Evolutionary conservation across 2,113 vertebrate species (phyloP), one percentile per base, ranked within the genome.

Genomic region (Balaenoptera acutorostrata): DNA sequence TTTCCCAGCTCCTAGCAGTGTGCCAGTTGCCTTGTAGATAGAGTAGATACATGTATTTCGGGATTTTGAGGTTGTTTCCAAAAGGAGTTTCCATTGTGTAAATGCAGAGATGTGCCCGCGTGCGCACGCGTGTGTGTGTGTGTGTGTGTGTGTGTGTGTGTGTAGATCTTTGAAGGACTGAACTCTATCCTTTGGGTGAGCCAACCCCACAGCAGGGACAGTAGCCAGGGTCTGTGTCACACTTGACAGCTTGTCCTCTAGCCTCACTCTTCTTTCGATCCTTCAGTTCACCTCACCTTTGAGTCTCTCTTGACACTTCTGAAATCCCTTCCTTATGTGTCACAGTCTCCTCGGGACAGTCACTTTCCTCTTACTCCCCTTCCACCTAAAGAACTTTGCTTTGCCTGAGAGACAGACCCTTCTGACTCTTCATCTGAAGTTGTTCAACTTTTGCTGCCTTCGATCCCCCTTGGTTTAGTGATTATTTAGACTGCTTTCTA

Each of bases 31-130:
- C 72, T 89, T 82, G 21, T 5, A 63, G 33, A 63, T 9, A 74
- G 20, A 78, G 17, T 10, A 87, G 41, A 81, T 36, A 9, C 5
- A 78, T 14, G 80, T 18, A 59, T 92, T 93, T 78, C 75, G n/a
- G 77, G 87, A 88, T 88, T 85, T 90, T 78, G 18, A 77, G 33
- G 55, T 75, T 95, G 83, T 81, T 88, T 93, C 25, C 39, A 83
- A 94, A 95, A 93, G n/a, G 12, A 64, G 1, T 69, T 90, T 59
- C 36, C 4, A 23, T 41, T 5, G 10, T 84, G 33, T 36, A 85
- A 52, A 89, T 31, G 55, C 46, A 55, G 36, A 77, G 15, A 9
- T 55, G 17, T 36, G 31, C 46, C 21, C 0, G 5, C 8, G 13
- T 21, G 36, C 2, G 31, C 46, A 17, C 0, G 5, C 8, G 12